Evolutionary conservation across 2,797 vertebrate species (phyloP).

Genomic region (Cossypha caffra): DNA sequence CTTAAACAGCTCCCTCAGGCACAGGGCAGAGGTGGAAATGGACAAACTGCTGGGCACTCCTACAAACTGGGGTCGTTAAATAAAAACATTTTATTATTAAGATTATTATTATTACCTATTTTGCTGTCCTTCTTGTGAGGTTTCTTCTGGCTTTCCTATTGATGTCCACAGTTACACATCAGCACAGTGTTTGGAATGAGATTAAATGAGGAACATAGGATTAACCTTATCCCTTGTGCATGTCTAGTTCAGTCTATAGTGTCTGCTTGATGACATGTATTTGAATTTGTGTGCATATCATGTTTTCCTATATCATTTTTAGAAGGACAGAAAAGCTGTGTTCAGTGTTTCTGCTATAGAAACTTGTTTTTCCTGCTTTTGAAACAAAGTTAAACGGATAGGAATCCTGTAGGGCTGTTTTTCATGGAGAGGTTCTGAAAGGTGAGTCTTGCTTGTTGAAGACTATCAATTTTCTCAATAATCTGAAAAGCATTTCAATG

Average conservation of each 20-base stretch:
- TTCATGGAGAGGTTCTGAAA: neutral
- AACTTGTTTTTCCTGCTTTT: neutral
- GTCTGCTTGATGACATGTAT: neutral
- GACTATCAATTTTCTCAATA: neutral
- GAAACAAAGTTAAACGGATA: neutral
- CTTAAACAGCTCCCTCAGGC: neutral
- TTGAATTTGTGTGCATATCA: accelerated
- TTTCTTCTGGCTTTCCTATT: neutral
- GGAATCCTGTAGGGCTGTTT: neutral
- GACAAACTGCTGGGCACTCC: neutral
- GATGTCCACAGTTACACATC: no score
- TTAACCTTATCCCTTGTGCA: neutral
- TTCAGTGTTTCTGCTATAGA: neutral
- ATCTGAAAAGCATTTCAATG: neutral
- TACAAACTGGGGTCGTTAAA: neutral
- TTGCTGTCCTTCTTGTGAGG: neutral
- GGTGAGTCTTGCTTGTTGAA: neutral
- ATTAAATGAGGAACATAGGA: neutral
- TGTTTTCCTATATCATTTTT: neutral
- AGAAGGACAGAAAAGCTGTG: neutral
- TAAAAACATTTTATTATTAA: neutral
- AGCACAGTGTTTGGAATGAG: neutral
- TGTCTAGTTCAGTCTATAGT: neutral
- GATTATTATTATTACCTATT: neutral
- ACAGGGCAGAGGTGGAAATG: neutral